Base-by-base conservation (phyloP, 2,888 invertebrate species). In the Scaeva pyrastri region DNA sequence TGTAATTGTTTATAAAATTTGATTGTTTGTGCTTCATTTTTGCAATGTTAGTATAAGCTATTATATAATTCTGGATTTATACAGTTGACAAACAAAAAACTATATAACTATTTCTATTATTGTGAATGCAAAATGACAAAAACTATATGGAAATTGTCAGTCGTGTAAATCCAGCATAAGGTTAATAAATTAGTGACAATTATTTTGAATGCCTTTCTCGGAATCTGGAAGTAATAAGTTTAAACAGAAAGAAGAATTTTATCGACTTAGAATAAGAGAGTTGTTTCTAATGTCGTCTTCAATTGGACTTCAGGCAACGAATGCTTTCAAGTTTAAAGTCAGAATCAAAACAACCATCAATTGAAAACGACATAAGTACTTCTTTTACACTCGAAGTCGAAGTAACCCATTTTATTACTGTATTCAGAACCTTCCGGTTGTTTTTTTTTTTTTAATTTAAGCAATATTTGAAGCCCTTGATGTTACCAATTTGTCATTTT, bases 21-120 rank as follows among this genome's bases (percentile, higher is more conserved):
- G 83, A 84, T 84, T 84, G 83, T 74, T 83, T 83, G 83, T 84
- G 83, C 83, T 78, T 41, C 36, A 45, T 73, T 23, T 72, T 84
- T 84, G 74, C 68, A 74, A 71, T 7, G 70, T 70, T 48, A 68
- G 52, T 52, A 52, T 14, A 52, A 23, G 52, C 52, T 52, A 50
- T 52, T 31, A 31, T n/a, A n/a, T n/a, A n/a, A 26, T 52, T 23
- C 3, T 52, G 23, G 23, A n/a, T 52, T 8, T 23, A 7, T 10
- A 52, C 52, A 14, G 6, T 1, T 26, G 52, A 26, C 1, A 26
- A 52, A n/a, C n/a, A 52, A 52, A 1, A 2, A 52, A 2, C 1
- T 2, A 11, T 39, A 3, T 39, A 11, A 10, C 12, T 6, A n/a
- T 52, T 21, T 2, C 21, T 11, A 50, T 21, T 11, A 12, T 50